phyloP scores from a whole-genome alignment of 2,888 invertebrate species.

The Watsonalla binaria region DNA sequence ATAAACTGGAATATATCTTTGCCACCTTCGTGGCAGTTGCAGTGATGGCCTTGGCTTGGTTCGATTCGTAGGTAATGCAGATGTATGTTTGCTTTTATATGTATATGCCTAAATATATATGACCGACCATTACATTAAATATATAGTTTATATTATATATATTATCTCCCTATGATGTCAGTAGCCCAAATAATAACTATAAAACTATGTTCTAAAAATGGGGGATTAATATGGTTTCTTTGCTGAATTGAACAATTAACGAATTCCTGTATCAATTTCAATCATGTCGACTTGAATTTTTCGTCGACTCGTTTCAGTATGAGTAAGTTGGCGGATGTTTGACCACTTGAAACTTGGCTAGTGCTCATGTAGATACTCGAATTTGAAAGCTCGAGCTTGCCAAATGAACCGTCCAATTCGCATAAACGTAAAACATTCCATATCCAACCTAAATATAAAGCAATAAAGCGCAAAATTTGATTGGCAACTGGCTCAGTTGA shows the following conservation, averaged over 20 bases:
- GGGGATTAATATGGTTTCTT: too few species aligned
- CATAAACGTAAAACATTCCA: conserved; percentile 1
- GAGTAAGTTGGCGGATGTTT: conserved; percentile 24
- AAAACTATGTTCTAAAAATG: too few species aligned
- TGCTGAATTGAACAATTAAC: neutral
- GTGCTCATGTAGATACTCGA: conserved; percentile 31
- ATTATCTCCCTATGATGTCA: too few species aligned
- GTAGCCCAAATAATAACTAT: too few species aligned
- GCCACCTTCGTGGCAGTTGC: too few species aligned
- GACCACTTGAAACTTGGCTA: conserved; percentile 35
- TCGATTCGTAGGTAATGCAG: too few species aligned
- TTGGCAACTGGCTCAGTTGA: conserved; percentile 9
- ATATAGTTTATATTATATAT: too few species aligned
- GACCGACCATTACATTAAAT: too few species aligned
- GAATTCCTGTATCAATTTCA: neutral
- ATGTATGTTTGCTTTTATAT: too few species aligned
- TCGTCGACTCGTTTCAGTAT: conserved; percentile 10
- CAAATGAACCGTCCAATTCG: conserved; percentile 33
- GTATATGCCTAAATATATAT: too few species aligned
- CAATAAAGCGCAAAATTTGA: conserved; percentile 25
- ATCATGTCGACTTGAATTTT: conserved; percentile 1
- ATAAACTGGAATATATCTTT: too few species aligned
- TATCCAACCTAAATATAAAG: conserved; percentile 10
- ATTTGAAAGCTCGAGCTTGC: conserved; percentile 32
- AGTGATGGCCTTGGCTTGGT: too few species aligned